phyloP scores from a whole-genome alignment of 1,140 invertebrate species.

The Caenorhabditis remanei region DNA sequence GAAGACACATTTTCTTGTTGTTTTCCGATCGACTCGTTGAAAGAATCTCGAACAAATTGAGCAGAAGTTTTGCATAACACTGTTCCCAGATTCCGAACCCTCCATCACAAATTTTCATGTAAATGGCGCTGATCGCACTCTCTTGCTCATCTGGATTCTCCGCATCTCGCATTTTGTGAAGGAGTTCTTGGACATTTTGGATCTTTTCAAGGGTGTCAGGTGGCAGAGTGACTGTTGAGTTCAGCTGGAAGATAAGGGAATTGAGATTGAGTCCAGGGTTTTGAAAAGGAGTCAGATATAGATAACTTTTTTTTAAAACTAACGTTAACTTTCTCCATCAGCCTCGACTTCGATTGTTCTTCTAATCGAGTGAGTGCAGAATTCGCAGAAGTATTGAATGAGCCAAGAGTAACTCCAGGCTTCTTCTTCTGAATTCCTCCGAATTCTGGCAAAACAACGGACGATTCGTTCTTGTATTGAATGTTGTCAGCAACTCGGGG shows the following conservation, averaged over 20 bases:
- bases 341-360: constrained; percentile 36
- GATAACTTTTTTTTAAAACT: neutral
- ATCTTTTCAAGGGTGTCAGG: constrained; percentile 25
- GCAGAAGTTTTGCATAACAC: constrained; percentile 22
- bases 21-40: constrained; percentile 16
- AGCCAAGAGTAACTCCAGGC: neutral
- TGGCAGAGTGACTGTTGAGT: constrained; percentile 17
- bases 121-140: constrained; percentile 2
- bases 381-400: constrained; percentile 19
- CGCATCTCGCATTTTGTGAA: constrained; percentile 19
- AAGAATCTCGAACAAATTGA: constrained; percentile 26
- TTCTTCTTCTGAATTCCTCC: neutral
- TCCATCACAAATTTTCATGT: constrained; percentile 36
- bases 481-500: neutral
- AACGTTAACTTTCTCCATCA: constrained; percentile 46
- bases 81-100: constrained; percentile 43
- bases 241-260: neutral
- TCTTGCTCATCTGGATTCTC: constrained; percentile 16
- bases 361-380: neutral
- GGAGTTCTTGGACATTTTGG: constrained; percentile 32
- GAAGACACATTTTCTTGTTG: constrained; percentile 47
- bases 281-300: neutral
- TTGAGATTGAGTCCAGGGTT: neutral
- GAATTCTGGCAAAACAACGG: neutral
- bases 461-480: neutral